These are phyloP conservation scores for Eurypyga helias DNA, from an alignment of 2,113 vertebrate genomes.

Conservation along the genomic window DNA sequence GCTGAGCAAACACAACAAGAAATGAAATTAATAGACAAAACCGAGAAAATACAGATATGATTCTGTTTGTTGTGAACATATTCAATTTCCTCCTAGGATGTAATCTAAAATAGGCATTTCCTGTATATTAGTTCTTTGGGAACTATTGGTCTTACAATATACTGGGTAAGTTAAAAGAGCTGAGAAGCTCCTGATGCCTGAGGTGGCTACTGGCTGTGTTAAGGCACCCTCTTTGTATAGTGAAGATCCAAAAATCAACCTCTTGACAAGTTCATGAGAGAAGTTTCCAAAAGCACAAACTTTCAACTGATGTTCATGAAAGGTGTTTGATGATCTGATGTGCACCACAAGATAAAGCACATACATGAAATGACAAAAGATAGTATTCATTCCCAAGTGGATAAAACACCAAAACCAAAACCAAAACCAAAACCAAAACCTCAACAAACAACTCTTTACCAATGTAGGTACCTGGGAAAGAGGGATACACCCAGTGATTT, in stretches of 20 bases:
- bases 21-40: background rate
- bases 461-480: background rate
- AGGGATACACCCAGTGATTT: background rate
- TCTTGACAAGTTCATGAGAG: background rate
- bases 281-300: background rate
- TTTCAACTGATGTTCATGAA: background rate
- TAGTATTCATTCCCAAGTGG: background rate
- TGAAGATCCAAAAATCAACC: background rate
- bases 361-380: background rate
- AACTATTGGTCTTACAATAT: background rate
- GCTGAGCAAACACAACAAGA: background rate
- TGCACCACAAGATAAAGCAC: background rate
- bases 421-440: background rate
- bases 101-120: background rate
- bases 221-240: background rate
- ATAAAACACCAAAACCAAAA: no score
- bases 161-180: background rate
- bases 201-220: background rate
- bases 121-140: background rate
- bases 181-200: background rate
- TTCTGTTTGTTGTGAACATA: background rate
- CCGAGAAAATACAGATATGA: accelerated
- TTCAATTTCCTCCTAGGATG: background rate
- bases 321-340: background rate
- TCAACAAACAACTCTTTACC: background rate